Evolutionary conservation across 2,888 invertebrate genomes (phyloP).

Genomic region (Standfussiana lucernea): DNA sequence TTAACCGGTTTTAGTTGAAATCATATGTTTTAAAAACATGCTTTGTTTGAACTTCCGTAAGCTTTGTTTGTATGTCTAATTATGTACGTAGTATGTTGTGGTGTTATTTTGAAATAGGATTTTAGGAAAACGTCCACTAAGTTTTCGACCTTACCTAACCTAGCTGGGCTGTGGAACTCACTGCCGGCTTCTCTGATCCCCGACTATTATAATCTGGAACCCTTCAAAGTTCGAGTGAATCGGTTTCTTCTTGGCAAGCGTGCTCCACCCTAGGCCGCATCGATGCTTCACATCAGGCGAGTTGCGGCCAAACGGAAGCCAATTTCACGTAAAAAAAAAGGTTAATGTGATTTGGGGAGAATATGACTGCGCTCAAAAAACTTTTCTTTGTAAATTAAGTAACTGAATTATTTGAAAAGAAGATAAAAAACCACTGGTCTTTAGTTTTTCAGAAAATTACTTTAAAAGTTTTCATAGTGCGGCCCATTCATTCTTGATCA

Average conservation of each 20-base stretch:
- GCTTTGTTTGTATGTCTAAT: conserved; percentile 73
- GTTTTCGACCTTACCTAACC: background rate
- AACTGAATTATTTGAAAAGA: background rate
- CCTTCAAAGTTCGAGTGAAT: background rate
- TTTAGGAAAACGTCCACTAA: background rate
- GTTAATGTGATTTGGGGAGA: background rate
- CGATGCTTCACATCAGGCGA: background rate
- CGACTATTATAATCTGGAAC: background rate
- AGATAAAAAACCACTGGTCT: background rate
- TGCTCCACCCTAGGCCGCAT: background rate
- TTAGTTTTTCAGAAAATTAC: background rate
- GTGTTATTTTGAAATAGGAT: conserved; percentile 15
- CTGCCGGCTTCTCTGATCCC: background rate
- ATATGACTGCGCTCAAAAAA: too few relatives aligned
- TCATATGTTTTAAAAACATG: conserved; percentile 66
- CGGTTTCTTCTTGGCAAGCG: background rate
- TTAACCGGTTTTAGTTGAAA: conserved; percentile 71
- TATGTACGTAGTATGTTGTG: conserved; percentile 62
- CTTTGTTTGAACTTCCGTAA: conserved; percentile 73
- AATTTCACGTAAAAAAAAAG: background rate
- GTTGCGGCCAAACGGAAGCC: background rate
- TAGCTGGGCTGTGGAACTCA: background rate
- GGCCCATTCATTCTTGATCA: background rate
- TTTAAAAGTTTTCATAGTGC: background rate
- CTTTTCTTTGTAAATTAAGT: too few relatives aligned